Evolutionary conservation across 2,797 vertebrate species (phyloP).

Genomic region (Tapirus indicus): DNA sequence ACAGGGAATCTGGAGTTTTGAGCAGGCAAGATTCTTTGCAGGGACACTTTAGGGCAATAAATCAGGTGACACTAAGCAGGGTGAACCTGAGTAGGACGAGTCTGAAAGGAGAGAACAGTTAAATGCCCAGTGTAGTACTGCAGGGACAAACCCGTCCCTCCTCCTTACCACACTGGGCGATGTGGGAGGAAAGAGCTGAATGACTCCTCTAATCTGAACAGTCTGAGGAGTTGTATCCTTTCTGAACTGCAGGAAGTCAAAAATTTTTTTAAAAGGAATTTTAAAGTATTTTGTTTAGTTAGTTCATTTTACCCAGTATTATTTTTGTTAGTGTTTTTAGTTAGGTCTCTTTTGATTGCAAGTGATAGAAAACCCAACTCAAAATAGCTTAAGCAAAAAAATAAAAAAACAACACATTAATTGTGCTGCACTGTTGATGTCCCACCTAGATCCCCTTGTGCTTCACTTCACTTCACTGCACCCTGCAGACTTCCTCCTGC

Average conservation of each 20-base stretch:
- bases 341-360: not conserved
- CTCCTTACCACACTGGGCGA: not conserved
- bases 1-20: not conserved
- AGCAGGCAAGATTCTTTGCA: not conserved
- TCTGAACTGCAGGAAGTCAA: not conserved
- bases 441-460: not conserved
- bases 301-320: not conserved
- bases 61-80: not conserved
- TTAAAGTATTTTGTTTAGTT: constrained; percentile 11
- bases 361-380: not conserved
- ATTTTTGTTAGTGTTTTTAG: not conserved
- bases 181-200: not conserved
- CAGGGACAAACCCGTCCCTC: not conserved
- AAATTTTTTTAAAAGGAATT: not conserved
- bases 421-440: not conserved
- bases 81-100: not conserved
- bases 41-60: not conserved
- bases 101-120: not conserved
- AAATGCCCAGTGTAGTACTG: not conserved
- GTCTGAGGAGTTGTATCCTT: not conserved
- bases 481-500: not conserved
- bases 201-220: not conserved
- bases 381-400: not conserved
- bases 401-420: not conserved
- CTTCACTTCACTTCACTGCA: not conserved